phyloP scores from a whole-genome alignment of 2,888 invertebrate species.

The Odontothrips loti region DNA sequence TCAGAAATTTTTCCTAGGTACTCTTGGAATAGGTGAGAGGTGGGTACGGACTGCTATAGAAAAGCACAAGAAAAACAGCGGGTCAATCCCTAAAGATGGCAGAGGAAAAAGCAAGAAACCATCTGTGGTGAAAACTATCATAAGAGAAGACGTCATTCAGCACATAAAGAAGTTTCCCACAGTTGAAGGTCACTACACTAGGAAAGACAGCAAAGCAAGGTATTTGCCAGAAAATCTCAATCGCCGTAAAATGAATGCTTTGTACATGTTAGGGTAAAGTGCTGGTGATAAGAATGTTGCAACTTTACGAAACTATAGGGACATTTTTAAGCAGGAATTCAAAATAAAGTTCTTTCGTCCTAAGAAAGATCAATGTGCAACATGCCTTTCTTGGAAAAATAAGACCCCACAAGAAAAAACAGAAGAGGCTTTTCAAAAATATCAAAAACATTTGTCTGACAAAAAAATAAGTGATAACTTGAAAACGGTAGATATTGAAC shows the following conservation, averaged over 20 bases:
- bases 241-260: background rate
- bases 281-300: background rate
- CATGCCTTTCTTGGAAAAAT: background rate
- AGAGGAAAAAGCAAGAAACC: background rate
- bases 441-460: background rate
- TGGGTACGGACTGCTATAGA: background rate
- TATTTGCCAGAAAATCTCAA: background rate
- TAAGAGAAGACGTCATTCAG: background rate
- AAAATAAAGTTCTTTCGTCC: background rate
- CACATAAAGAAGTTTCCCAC: background rate
- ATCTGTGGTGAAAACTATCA: background rate
- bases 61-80: background rate
- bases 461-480: background rate
- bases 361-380: background rate
- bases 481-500: background rate
- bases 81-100: background rate
- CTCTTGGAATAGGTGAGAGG: background rate
- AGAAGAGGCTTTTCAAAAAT: background rate
- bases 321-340: background rate
- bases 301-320: background rate
- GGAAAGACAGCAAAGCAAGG: background rate
- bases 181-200: background rate
- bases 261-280: background rate
- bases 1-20: background rate
- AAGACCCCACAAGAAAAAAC: background rate